Evolutionary conservation across 2,797 vertebrate species (phyloP).

Genomic region (Falco columbarius): DNA sequence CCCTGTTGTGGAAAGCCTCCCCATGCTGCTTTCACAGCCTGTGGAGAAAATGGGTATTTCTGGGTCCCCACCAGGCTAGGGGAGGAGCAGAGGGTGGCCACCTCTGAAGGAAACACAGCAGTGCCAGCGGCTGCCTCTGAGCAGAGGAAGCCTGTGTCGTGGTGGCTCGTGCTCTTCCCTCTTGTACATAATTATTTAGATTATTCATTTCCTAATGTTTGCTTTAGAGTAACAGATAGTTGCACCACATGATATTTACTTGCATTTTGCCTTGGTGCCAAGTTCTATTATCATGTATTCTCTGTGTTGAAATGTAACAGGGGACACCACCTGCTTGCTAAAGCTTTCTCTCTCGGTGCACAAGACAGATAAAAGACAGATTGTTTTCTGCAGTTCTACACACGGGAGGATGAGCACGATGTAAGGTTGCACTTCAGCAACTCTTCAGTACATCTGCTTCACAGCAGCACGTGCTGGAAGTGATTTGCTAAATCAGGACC

Average conservation of each 20-base stretch:
- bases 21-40: background rate
- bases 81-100: background rate
- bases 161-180: background rate
- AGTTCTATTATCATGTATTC: background rate
- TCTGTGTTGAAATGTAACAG: background rate
- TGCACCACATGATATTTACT: background rate
- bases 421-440: background rate
- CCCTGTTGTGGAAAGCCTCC: background rate
- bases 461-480: background rate
- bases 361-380: background rate
- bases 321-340: background rate
- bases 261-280: slow-evolving; percentile 8
- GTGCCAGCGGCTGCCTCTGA: accelerated
- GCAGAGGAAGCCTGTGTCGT: background rate
- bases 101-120: background rate
- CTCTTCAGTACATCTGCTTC: background rate
- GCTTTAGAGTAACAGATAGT: slow-evolving; percentile 8
- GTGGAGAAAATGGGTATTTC: background rate
- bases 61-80: accelerated
- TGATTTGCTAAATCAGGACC: background rate
- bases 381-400: background rate
- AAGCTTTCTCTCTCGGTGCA: background rate
- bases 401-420: background rate
- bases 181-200: background rate
- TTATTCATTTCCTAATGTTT: slow-evolving; percentile 30